These are phyloP conservation scores for Rutpela maculata DNA, from an alignment of 2,888 invertebrate genomes.

Conservation along the genomic window DNA sequence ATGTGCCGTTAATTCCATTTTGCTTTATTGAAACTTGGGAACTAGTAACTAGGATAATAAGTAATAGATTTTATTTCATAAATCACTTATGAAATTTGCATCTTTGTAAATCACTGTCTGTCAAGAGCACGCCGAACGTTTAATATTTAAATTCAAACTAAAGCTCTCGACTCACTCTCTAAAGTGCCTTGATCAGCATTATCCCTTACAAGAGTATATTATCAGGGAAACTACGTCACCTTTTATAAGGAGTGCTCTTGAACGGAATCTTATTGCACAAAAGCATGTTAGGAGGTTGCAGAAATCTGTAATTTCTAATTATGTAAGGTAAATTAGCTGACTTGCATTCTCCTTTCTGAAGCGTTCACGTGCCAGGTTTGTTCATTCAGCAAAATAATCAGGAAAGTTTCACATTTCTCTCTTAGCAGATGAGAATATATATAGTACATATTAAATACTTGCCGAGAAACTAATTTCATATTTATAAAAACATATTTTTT, in stretches of 20 bases:
- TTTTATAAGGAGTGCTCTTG: slow-evolving; percentile 9
- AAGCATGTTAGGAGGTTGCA: slow-evolving; percentile 12
- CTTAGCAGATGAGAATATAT: too few species aligned
- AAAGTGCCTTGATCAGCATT: slow-evolving; percentile 19
- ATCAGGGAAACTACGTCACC: slow-evolving; percentile 17
- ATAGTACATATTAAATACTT: too few species aligned
- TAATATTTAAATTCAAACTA: slow-evolving; percentile 21
- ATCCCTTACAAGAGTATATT: slow-evolving; percentile 18
- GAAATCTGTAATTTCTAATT: slow-evolving; percentile 17
- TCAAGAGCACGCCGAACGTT: slow-evolving; percentile 9
- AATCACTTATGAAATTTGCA: slow-evolving; percentile 13
- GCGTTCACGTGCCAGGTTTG: background rate
- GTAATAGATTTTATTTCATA: background rate
- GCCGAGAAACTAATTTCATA: too few species aligned
- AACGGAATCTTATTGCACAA: slow-evolving; percentile 25
- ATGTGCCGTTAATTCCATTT: background rate
- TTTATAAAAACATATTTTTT: too few species aligned
- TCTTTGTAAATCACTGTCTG: slow-evolving; percentile 5
- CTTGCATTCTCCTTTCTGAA: slow-evolving; percentile 19
- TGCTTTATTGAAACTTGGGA: background rate
- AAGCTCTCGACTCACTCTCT: background rate
- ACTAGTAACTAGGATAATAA: background rate
- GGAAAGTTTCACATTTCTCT: background rate
- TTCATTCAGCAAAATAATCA: background rate
- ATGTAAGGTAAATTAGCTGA: slow-evolving; percentile 20